Evolutionary conservation across 2,888 invertebrate species (phyloP).

Genomic region (Ichneumoninae sp.): DNA sequence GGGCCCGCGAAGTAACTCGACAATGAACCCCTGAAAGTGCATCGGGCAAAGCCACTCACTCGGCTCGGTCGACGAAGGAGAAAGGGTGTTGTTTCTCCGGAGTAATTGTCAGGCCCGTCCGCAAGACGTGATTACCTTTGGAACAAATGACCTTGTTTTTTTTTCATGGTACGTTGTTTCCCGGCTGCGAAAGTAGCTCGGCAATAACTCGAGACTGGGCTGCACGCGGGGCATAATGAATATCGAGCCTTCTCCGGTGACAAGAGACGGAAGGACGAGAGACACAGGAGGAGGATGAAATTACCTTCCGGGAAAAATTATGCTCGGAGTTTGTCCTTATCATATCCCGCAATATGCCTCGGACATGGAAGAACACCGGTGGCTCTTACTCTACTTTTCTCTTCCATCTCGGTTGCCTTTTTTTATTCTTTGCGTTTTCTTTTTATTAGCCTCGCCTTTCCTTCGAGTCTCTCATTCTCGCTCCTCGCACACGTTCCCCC

Average conservation of each 20-base stretch:
- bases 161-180: neutral
- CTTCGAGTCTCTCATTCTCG: conserved; percentile 10
- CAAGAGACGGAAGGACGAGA: neutral
- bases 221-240: neutral
- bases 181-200: neutral
- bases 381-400: conserved; percentile 14
- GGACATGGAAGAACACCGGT: conserved; percentile 5
- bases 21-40: conserved; percentile 62
- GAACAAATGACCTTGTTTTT: conserved; percentile 8
- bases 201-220: neutral
- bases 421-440: neutral
- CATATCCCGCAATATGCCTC: conserved; percentile 1
- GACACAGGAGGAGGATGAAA: neutral
- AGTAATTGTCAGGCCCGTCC: conserved; percentile 41
- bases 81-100: neutral
- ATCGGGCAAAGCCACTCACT: conserved; percentile 39
- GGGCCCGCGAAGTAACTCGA: conserved; percentile 42
- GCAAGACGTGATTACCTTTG: conserved; percentile 35
- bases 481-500: conserved; percentile 26
- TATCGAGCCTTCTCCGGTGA: neutral
- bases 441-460: conserved; percentile 6
- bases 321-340: conserved; percentile 4
- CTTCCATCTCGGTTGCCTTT: neutral
- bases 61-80: conserved; percentile 36
- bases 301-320: conserved; percentile 2